Evolutionary conservation across 2,888 invertebrate species (phyloP), one percentile per base, ranked within the genome.

Genomic region (Phortica magna): DNA sequence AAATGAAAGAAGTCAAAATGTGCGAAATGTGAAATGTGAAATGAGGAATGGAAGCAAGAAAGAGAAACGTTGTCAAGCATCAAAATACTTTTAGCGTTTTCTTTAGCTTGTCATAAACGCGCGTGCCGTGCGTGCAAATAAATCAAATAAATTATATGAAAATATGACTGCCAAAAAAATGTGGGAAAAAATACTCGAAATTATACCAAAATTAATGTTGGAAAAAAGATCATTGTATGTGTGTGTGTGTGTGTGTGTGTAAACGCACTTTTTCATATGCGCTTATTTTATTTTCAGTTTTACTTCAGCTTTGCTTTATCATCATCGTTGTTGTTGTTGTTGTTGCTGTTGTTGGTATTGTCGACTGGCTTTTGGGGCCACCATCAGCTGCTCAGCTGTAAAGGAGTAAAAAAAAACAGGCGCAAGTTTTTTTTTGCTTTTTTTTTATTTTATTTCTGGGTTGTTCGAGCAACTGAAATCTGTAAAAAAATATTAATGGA

Each of bases 401-500:
- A 81, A 82, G 73, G 78, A 77, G 53, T 73, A 87, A 87, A 70
- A 61, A 55, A 64, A 22, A 55, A 75, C 53, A 59, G 31, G 59
- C 6, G 59, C n/a, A 59, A 59, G 48, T 14, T 48, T 14, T 2
- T 14, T 48, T 9, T 48, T 43, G 6, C 43, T 43, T 14, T 14
- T 48, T 48, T 2, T 48, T 48, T 48, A 6, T 14, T 48, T 48
- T 48, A 12, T 48, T 61, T 55, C 14, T 55, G 55, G 7, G 17
- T 12, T 22, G 19, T 3, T n/a, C 22, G n/a, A 19, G 61, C 7
- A 61, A 61, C 17, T 17, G 19, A 61, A 61, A 61, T 77, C 70
- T 72, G 74, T 14, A 75, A 83, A 85, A 81, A 84, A 80, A 88
- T 89, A 88, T 88, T 88, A 88, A 88, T 88, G 88, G 89, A 88